Conservation (phyloP, 2,888 invertebrate species). For the Hirtodrosophila duncani region DNA sequence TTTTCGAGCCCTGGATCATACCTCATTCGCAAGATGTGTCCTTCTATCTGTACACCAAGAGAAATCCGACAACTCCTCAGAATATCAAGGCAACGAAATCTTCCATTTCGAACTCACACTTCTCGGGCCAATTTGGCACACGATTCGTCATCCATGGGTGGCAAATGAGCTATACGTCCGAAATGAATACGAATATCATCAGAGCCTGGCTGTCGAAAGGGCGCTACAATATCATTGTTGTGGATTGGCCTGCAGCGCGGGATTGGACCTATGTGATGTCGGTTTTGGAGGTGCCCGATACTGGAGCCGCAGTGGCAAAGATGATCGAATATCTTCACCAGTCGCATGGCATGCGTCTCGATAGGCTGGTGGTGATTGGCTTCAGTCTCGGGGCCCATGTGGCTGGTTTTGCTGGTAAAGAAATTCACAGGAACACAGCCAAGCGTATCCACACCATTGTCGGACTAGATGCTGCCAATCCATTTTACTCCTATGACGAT, state of each 20-base stretch:
- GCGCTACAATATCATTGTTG: constrained; percentile 81
- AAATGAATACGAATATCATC: constrained; percentile 52
- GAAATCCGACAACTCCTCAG: constrained; percentile 38
- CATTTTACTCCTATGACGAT: constrained; percentile 52
- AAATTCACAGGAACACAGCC: constrained; percentile 78
- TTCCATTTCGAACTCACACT: constrained; percentile 27
- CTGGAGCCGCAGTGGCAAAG: constrained; percentile 56
- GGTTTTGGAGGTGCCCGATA: constrained; percentile 74
- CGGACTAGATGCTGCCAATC: constrained; percentile 74
- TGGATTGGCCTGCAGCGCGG: constrained; percentile 81
- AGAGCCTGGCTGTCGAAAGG: constrained; percentile 80
- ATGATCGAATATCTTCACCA: constrained; percentile 77
- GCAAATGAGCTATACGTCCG: constrained; percentile 76
- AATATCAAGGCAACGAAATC: constrained; percentile 23
- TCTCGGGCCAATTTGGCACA: constrained; percentile 7
- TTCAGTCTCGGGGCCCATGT: constrained; percentile 82
- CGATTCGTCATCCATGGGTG: constrained; percentile 78
- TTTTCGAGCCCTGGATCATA: neutral
- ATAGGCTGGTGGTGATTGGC: constrained; percentile 79
- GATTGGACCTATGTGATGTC: constrained; percentile 80
- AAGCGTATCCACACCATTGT: constrained; percentile 81
- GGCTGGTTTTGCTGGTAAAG: constrained; percentile 81
- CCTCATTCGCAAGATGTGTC: constrained; percentile 23
- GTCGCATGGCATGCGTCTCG: constrained; percentile 78
- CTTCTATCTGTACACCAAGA: constrained; percentile 56